These are phyloP conservation scores for Hemithea aestivaria DNA, from an alignment of 2,888 invertebrate species.

Conservation along the genomic window DNA sequence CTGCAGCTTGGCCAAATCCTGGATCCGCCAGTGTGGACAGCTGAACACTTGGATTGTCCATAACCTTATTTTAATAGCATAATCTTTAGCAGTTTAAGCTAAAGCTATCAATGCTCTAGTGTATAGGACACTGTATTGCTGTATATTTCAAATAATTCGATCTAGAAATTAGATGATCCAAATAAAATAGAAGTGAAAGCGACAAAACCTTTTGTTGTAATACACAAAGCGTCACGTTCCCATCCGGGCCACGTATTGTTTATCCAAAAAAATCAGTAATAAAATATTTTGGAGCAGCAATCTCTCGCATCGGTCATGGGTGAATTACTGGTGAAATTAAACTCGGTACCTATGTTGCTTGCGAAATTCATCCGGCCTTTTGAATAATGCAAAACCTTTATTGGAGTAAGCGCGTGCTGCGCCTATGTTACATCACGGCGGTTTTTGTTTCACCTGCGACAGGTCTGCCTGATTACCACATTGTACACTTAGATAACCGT, in stretches of 20 bases:
- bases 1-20: no score
- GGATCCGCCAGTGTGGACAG: no score
- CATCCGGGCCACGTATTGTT: slow-evolving; percentile 22
- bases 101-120: no score
- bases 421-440: slow-evolving; percentile 1
- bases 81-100: no score
- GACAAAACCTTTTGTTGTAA: slow-evolving; percentile 13
- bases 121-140: no score
- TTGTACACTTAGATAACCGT: no score
- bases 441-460: no score
- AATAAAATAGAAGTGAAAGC: slow-evolving; percentile 17
- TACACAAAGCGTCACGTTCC: slow-evolving; percentile 15
- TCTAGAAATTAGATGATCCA: slow-evolving; percentile 3
- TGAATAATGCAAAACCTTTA: slow-evolving; percentile 72
- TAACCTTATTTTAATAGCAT: no score
- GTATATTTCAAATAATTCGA: no score
- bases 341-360: slow-evolving; percentile 51
- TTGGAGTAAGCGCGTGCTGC: slow-evolving; percentile 47
- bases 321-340: slow-evolving; percentile 66
- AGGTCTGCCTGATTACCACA: no score
- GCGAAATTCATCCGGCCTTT: slow-evolving; percentile 63
- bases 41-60: no score
- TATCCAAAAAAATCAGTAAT: slow-evolving; percentile 45
- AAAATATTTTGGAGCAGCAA: slow-evolving; percentile 47
- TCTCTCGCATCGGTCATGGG: slow-evolving; percentile 45